phyloP scores from a whole-genome alignment of 2,797 vertebrate species.

The Ctenochaetus hawaiiensis region DNA sequence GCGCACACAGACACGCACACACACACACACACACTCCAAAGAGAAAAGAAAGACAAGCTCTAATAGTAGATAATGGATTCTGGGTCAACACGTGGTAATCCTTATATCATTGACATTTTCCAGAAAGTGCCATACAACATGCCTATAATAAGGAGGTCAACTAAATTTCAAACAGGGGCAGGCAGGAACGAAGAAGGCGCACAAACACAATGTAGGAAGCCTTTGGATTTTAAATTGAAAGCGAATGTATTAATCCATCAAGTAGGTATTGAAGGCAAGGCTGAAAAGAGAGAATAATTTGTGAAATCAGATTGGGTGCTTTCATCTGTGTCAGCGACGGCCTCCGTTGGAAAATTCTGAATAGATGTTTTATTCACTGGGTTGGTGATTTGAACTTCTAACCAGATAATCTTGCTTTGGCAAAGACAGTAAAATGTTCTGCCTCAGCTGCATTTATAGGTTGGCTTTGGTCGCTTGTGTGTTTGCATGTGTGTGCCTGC shows the following conservation, averaged over 20 bases:
- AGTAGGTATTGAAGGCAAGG: background rate
- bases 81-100: constrained; percentile 85
- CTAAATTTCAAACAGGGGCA: constrained; percentile 60
- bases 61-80: constrained; percentile 83
- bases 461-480: constrained; percentile 48
- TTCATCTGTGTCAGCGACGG: constrained; percentile 49
- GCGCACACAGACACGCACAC: constrained; percentile 23
- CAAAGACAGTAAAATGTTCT: constrained; percentile 64
- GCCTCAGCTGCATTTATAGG: constrained; percentile 73
- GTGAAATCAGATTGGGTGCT: constrained; percentile 59
- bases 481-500: constrained; percentile 12
- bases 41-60: constrained; percentile 67
- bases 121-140: constrained; percentile 72
- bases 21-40: constrained; percentile 24
- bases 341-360: constrained; percentile 62
- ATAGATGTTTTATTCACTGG: constrained; percentile 72
- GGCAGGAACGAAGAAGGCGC: constrained; percentile 57
- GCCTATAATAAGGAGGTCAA: constrained; percentile 73
- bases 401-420: constrained; percentile 74
- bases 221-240: constrained; percentile 38
- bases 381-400: constrained; percentile 75
- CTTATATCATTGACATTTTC: constrained; percentile 81
- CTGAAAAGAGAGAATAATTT: constrained; percentile 33
- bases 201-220: constrained; percentile 51
- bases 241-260: constrained; percentile 22